These are phyloP conservation scores for Lissonota sp. DNA, from an alignment of 2,888 invertebrate species.

Conservation along the genomic window DNA sequence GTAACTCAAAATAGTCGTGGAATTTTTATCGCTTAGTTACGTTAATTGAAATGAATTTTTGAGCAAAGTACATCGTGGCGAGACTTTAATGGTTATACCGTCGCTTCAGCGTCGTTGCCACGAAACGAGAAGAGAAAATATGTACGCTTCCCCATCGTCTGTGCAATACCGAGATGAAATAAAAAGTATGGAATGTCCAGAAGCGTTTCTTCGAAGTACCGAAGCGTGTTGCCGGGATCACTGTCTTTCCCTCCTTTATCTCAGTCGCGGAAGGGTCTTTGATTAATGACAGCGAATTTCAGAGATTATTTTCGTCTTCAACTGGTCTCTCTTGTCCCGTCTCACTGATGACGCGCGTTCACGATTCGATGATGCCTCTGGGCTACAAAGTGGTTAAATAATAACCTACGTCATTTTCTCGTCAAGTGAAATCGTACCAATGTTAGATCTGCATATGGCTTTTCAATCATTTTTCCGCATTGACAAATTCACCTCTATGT, in stretches of 20 bases:
- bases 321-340: slow-evolving; percentile 9
- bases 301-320: slow-evolving; percentile 68
- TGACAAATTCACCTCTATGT: too few relatives aligned
- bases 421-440: too few relatives aligned
- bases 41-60: not conserved
- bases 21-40: slow-evolving; percentile 33
- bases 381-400: slow-evolving; percentile 16
- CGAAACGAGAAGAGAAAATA: not conserved
- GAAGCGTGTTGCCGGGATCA: slow-evolving; percentile 43
- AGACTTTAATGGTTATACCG: slow-evolving; percentile 42
- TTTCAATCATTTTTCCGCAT: too few relatives aligned
- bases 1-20: slow-evolving; percentile 20
- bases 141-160: not conserved
- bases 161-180: slow-evolving; percentile 16
- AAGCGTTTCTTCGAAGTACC: slow-evolving; percentile 61
- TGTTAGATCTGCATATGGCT: too few relatives aligned
- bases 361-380: slow-evolving; percentile 46
- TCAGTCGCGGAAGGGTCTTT: slow-evolving; percentile 63
- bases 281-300: slow-evolving; percentile 74
- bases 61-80: not conserved
- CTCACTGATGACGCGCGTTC: slow-evolving; percentile 27
- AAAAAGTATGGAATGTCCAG: slow-evolving; percentile 49
- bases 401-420: slow-evolving; percentile 12
- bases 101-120: not conserved
- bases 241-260: slow-evolving; percentile 43